A percentile compares a stretch with the other conserved stretches of the same genome.
Evolutionary conservation across 2,888 invertebrate genomes (phyloP).

Genomic region (Ectropis crepuscularia): DNA sequence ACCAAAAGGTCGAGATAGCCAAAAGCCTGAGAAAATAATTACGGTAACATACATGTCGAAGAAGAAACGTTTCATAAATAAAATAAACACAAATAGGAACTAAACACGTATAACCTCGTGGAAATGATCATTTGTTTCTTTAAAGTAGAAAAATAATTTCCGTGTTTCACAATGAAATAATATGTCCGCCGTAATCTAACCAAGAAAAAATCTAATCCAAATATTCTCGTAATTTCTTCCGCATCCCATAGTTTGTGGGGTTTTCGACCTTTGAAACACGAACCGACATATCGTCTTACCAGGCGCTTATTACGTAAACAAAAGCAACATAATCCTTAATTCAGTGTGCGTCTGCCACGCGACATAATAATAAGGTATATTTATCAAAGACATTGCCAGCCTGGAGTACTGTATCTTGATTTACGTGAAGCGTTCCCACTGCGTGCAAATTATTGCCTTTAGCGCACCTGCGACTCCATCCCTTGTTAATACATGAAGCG

Average conservation of each 20-base stretch:
- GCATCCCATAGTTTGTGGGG: conserved; percentile 21
- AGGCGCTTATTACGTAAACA: conserved; percentile 45
- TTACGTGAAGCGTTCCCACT: conserved; percentile 60
- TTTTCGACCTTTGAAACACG: conserved; percentile 23
- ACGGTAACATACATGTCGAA: too few species aligned
- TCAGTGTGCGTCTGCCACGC: conserved; percentile 47
- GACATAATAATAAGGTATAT: conserved; percentile 71
- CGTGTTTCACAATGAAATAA: too few species aligned
- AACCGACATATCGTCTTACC: conserved; percentile 29
- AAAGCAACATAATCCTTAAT: conserved; percentile 52
- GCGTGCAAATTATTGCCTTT: conserved; percentile 69
- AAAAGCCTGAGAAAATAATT: too few species aligned
- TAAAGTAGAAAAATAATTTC: too few species aligned
- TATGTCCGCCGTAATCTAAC: too few species aligned
- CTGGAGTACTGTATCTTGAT: conserved; percentile 63
- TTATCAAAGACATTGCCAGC: conserved; percentile 71
- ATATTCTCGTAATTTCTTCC: not conserved
- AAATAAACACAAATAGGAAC: too few species aligned
- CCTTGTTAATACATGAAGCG: conserved; percentile 44
- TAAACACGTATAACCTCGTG: too few species aligned
- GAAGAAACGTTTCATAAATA: too few species aligned
- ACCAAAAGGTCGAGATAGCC: too few species aligned
- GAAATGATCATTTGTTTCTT: too few species aligned
- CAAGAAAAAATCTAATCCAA: too few species aligned
- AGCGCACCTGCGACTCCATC: conserved; percentile 64